A percentile compares a stretch with the other conserved stretches of the same genome.
phyloP scores from a whole-genome alignment of 2,113 vertebrate species.

The Campylorhamphus procurvoides region DNA sequence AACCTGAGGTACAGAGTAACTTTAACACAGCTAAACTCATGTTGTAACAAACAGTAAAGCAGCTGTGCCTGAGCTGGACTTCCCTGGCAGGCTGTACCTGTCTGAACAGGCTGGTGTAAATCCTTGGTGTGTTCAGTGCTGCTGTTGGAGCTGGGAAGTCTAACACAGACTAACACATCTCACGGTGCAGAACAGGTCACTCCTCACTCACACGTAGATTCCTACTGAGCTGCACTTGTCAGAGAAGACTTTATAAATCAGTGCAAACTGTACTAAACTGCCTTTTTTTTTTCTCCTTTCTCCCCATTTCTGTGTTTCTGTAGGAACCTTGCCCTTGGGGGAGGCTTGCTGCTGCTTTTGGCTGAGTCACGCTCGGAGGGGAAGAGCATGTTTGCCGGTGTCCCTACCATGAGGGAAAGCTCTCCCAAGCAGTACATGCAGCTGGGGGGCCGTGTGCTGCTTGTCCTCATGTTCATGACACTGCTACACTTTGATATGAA shows the following conservation, averaged over 20 bases:
- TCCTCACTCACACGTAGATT: background rate
- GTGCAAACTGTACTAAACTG: background rate
- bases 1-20: conserved; percentile 38
- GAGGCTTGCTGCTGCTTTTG: conserved; percentile 90
- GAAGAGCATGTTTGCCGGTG: conserved; percentile 98
- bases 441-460: conserved; percentile 90
- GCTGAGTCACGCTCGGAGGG: conserved; percentile 95
- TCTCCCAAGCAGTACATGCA: conserved; percentile 99
- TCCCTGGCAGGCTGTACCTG: background rate
- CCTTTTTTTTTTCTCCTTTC: no score
- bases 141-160: background rate
- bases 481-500: conserved; percentile 93
- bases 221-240: background rate
- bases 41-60: background rate
- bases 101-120: background rate
- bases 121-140: background rate
- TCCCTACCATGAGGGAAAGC: conserved; percentile 95
- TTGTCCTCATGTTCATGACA: conserved; percentile 99
- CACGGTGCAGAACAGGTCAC: background rate
- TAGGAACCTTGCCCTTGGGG: conserved; percentile 95
- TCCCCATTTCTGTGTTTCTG: background rate
- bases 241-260: background rate
- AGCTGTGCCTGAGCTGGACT: background rate
- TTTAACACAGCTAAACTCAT: background rate
- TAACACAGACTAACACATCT: background rate